Base-by-base conservation (phyloP, 1,140 invertebrate genomes). In the Sipha flava region DNA sequence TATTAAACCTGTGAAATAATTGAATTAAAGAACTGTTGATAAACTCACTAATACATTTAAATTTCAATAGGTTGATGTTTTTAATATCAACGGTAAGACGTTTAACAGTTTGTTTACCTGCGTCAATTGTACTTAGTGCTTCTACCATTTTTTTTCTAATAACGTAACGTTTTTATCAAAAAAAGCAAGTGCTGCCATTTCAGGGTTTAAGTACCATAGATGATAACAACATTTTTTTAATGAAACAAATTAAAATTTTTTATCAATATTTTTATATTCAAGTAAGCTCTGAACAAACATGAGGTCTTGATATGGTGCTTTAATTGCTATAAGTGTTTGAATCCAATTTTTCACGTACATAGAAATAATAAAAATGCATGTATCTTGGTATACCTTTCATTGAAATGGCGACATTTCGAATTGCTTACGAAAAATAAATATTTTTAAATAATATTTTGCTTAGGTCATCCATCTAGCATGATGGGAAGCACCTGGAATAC, bases 401-500 rank as follows among this genome's bases (percentile, higher is more conserved):
- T 59, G 54, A 31, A 7, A 12, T 59, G 16, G 5, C 14, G 23
- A 29, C 54, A 59, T 59, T 29, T 59, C 29, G 6, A 59, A 59
- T 31, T 59, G 54, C 1, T 59, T 31, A 16, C 54, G 54, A 59
- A 59, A 59, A 31, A 59, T 59, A 21, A 52, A 52, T 18, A 52
- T 52, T 52, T 52, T 52, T 18, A 52, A 21, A 52, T 3, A 52
- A 82, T 86, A 86, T 79, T 85, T 83, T 64, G 83, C 82, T 82
- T 84, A 86, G 81, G 85, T 81, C 84, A 86, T 84, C 84, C 85
- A 86, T 54, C 85, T 70, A 52, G 85, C 83, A 72, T 83, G 81
- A 82, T n/a, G n/a, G n/a, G n/a, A n/a, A n/a, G n/a, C 81, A 80
- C 83, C 82, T 79, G 83, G 83, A 80, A 83, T 81, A 62, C 83